Percentiles rank a stretch among this genome's conserved stretches.
Evolutionary conservation across 2,888 invertebrate species (phyloP).

Genomic region (Polymixis flavicincta): DNA sequence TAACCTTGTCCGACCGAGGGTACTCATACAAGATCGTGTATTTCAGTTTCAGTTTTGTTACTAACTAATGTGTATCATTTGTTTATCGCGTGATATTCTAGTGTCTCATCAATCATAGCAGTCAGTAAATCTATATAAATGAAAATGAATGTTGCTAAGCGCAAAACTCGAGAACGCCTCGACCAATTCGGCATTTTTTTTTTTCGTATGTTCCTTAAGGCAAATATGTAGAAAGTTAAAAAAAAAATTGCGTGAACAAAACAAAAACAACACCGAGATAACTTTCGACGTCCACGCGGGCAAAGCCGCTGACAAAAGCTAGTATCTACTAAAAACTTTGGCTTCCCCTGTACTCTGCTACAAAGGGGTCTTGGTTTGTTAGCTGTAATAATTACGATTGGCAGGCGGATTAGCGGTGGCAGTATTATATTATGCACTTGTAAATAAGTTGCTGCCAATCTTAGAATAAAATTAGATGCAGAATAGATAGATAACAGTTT

Average conservation of each 20-base stretch:
- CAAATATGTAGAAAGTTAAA: too few relatives aligned
- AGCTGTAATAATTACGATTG: constrained; percentile 3
- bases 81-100: constrained; percentile 31
- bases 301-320: too few relatives aligned
- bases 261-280: too few relatives aligned
- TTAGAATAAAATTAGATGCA: not conserved
- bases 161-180: too few relatives aligned
- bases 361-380: not conserved
- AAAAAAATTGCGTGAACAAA: too few relatives aligned
- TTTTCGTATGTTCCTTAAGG: too few relatives aligned
- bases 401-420: not conserved
- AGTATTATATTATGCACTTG: not conserved
- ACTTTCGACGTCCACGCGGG: too few relatives aligned
- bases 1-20: constrained; percentile 24
- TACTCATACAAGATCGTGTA: not conserved
- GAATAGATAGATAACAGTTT: not conserved
- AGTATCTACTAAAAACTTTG: too few relatives aligned
- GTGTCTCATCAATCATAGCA: constrained; percentile 28
- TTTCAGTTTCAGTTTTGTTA: constrained; percentile 17
- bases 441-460: not conserved
- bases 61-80: constrained; percentile 30
- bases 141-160: too few relatives aligned
- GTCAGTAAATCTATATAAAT: constrained; percentile 25
- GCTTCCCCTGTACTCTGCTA: not conserved
- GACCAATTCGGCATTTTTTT: too few relatives aligned